Conservation (phyloP, 2,888 invertebrate genomes). For the Trissonchulus latispiculum region DNA sequence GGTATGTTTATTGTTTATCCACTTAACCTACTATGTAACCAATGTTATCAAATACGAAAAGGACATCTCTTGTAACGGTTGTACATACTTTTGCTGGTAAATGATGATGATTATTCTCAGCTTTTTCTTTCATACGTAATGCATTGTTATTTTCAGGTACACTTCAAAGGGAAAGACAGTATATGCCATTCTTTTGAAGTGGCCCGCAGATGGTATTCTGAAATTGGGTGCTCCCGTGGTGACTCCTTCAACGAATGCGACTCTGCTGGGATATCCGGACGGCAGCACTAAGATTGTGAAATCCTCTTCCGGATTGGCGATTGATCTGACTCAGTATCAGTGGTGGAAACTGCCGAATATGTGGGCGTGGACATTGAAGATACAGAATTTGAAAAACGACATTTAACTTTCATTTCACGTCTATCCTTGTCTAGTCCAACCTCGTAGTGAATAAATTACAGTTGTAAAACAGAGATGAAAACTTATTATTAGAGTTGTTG, state of each 20-base stretch:
- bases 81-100: too few species aligned
- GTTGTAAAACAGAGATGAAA: too few species aligned
- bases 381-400: conserved; percentile 9
- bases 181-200: conserved; percentile 45
- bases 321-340: background rate
- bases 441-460: too few species aligned
- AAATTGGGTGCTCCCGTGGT: conserved; percentile 35
- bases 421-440: too few species aligned
- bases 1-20: too few species aligned
- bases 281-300: background rate
- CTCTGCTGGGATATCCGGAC: conserved; percentile 31
- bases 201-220: conserved; percentile 40
- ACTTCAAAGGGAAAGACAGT: conserved; percentile 29
- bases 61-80: too few species aligned
- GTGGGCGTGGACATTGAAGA: background rate
- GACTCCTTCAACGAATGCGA: conserved; percentile 35
- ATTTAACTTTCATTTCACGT: too few species aligned
- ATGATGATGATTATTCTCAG: too few species aligned
- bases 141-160: background rate
- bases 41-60: too few species aligned
- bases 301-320: background rate
- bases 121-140: background rate
- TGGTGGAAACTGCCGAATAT: background rate
- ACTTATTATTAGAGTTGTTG: too few species aligned
- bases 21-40: too few species aligned